Evolutionary conservation across 1,140 invertebrate species (phyloP).

Genomic region (Heliconius himera): DNA sequence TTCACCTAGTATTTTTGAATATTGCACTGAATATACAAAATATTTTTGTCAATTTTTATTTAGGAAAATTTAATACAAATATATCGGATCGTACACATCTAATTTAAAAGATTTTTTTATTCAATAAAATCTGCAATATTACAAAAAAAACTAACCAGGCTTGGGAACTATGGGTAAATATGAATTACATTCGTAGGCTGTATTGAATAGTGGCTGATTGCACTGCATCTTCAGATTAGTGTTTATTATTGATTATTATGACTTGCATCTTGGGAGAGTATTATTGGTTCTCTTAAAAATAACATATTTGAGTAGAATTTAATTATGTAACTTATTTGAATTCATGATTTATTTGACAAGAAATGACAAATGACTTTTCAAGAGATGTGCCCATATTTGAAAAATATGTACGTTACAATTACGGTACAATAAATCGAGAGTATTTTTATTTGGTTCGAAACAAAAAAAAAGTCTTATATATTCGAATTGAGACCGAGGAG

Average conservation of each 20-base stretch:
- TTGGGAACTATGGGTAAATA: neutral
- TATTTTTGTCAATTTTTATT: neutral
- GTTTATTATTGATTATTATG: neutral
- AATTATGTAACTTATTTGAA: conserved; percentile 13
- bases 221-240: conserved; percentile 48
- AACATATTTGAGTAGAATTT: conserved; percentile 4
- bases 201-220: conserved; percentile 43
- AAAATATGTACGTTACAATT: too few relatives aligned
- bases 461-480: too few relatives aligned
- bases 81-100: too few relatives aligned
- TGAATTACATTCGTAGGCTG: conserved; percentile 41
- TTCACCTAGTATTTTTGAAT: conserved; percentile 61
- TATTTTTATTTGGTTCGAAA: too few relatives aligned
- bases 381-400: neutral
- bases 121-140: neutral
- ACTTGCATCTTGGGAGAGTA: neutral
- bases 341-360: conserved; percentile 11
- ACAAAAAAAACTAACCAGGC: neutral
- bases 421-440: too few relatives aligned
- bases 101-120: neutral
- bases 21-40: conserved; percentile 31
- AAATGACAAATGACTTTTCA: neutral
- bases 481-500: too few relatives aligned
- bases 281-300: neutral
- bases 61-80: too few relatives aligned